Evolutionary conservation across 92 coral and sea anemone genomes (phyloP), one percentile per base, ranked within the genome.

Genomic region (Pocillopora grandis): DNA sequence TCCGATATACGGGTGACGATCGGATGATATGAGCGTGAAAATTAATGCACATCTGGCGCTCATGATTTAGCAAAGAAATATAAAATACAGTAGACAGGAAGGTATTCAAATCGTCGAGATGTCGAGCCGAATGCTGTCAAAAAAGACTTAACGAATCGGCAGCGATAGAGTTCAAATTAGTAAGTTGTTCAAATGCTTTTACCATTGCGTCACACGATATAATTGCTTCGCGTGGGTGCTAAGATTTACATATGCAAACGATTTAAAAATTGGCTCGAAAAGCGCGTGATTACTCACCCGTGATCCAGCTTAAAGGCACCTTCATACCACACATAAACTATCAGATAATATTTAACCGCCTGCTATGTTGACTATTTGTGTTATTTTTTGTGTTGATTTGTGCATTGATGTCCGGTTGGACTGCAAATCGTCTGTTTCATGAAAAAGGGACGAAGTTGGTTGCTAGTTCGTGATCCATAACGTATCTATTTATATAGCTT

Each of bases 381-480:
- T n/a, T 52, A 59, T 71, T 59, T 62, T 71, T 31, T 23, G 16
- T 59, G 65, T 21, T 17, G 57, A 27, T 27, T 72, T 18, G 42
- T 58, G 33, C 21, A 2, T 10, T n/a, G n/a, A 66, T 23, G n/a
- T 58, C 21, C 36, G 60, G 10, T 49, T 2, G 63, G 35, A 0
- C 36, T 11, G 23, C 58, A 52, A 9, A n/a, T 21, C 3, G 1
- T 18, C 20, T 35, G 52, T 56, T 58, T 71, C n/a, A 48, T 13
- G 85, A 17, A 12, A n/a, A 81, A 70, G 37, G 60, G 60, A 58
- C 0, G 16, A 27, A 36, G 12, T 27, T 37, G 15, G 42, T 23
- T 19, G 19, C 6, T 33, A 68, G 7, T 59, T 81, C 27, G 23
- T 81, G 85, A 81, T 70, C 85, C 85, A 75, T 75, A 81, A 81